Percentiles rank a stretch among this genome's conserved stretches.
Evolutionary conservation across 2,113 vertebrate species (phyloP).

Genomic region (Macroglossus sobrinus): DNA sequence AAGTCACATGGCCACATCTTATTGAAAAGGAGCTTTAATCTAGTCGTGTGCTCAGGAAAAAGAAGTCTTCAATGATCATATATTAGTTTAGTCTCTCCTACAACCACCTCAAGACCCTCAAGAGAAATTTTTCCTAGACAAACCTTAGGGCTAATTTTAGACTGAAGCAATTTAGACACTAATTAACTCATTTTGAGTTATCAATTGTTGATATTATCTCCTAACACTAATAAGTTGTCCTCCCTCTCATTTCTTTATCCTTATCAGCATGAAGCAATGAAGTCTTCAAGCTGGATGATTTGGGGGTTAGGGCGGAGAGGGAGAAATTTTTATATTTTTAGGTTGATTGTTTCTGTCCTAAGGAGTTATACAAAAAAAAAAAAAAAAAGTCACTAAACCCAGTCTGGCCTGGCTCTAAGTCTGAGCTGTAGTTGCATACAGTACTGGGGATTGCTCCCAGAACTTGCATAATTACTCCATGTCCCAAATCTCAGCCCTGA

Average conservation of each 20-base stretch:
- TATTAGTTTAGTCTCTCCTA: not conserved
- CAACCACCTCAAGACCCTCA: not conserved
- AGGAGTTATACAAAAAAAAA: not conserved
- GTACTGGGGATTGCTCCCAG: not conserved
- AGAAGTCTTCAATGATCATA: not conserved
- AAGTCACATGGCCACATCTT: not conserved
- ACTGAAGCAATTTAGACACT: slow-evolving; percentile 4
- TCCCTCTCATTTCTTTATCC: not conserved
- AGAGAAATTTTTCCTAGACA: not conserved
- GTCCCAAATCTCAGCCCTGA: not conserved
- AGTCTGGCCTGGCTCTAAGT: not conserved
- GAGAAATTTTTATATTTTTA: not conserved
- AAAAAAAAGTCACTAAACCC: not conserved
- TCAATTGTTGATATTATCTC: slow-evolving; percentile 24
- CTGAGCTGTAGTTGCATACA: not conserved
- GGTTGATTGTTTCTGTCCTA: not conserved
- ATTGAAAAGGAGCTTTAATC: not conserved
- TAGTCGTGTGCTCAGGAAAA: not conserved
- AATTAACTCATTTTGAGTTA: slow-evolving; percentile 44
- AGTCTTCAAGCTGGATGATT: not conserved
- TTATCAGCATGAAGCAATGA: not conserved
- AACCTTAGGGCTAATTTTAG: slow-evolving; percentile 6
- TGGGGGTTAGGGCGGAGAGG: too few species aligned
- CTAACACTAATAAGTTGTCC: not conserved
- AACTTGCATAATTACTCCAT: not conserved